A percentile compares a stretch with the other conserved stretches of the same genome.
These are phyloP conservation scores for Corapipo altera DNA, from an alignment of 2,113 vertebrate genomes.

Conservation along the genomic window DNA sequence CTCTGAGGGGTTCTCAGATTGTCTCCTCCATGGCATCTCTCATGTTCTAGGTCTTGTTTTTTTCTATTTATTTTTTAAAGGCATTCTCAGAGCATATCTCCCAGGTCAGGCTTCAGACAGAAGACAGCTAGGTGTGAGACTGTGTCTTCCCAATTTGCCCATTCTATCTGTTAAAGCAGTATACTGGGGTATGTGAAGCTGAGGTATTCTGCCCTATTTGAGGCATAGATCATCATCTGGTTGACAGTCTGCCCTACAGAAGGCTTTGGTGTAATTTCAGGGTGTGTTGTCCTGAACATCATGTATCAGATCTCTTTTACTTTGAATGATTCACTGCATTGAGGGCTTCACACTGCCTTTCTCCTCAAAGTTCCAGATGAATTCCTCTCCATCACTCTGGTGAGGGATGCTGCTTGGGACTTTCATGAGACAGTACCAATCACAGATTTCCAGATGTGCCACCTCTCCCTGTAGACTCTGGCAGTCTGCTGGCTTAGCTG, in stretches of 20 bases:
- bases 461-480: neutral
- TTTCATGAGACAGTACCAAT: neutral
- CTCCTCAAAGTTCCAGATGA: neutral
- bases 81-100: neutral
- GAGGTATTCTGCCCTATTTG: neutral
- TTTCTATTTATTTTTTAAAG: neutral
- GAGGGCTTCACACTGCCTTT: neutral
- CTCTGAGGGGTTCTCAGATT: neutral
- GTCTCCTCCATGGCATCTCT: neutral
- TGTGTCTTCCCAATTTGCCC: neutral
- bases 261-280: neutral
- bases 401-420: neutral
- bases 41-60: neutral
- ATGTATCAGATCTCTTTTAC: neutral
- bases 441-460: neutral
- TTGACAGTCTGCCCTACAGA: neutral
- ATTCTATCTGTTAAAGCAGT: neutral
- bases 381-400: neutral
- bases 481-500: neutral
- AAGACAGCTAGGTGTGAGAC: neutral
- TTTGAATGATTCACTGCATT: neutral
- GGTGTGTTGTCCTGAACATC: neutral
- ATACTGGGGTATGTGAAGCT: neutral
- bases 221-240: neutral
- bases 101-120: neutral